These are phyloP conservation scores for Entomobrya multifasciata DNA, from an alignment of 2,888 invertebrate genomes.

Conservation along the genomic window DNA sequence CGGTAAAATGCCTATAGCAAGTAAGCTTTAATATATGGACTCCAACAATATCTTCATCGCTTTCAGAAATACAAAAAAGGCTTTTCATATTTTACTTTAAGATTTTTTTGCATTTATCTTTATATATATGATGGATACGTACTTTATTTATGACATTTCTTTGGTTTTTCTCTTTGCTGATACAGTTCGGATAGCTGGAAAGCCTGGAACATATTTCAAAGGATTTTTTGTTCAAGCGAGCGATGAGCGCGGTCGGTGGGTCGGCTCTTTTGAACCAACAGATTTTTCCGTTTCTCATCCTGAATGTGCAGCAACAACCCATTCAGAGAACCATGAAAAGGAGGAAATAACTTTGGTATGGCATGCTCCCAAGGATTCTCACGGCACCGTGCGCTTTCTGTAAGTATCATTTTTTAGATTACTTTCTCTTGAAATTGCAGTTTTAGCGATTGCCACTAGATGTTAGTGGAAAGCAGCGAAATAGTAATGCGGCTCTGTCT, in stretches of 20 bases:
- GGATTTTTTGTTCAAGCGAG: slow-evolving; percentile 79
- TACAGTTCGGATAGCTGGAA: slow-evolving; percentile 77
- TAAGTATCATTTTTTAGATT: slow-evolving; percentile 70
- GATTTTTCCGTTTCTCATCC: slow-evolving; percentile 79
- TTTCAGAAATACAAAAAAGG: too few relatives aligned
- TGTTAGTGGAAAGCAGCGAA: not conserved
- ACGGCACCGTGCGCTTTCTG: slow-evolving; percentile 79
- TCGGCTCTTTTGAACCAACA: slow-evolving; percentile 78
- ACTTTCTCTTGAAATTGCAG: not conserved
- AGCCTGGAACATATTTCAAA: slow-evolving; percentile 78
- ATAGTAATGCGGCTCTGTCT: too few relatives aligned
- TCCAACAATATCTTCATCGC: too few relatives aligned
- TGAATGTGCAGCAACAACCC: slow-evolving; percentile 76
- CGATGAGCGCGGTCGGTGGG: slow-evolving; percentile 78
- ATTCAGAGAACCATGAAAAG: slow-evolving; percentile 78
- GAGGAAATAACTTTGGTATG: slow-evolving; percentile 78
- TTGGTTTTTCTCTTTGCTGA: slow-evolving; percentile 21
- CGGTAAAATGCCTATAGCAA: too few relatives aligned
- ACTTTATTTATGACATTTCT: too few relatives aligned
- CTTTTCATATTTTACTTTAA: too few relatives aligned
- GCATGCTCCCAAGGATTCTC: slow-evolving; percentile 75
- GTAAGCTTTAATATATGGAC: too few relatives aligned
- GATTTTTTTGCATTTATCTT: too few relatives aligned
- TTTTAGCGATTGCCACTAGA: slow-evolving; percentile 1
- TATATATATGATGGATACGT: too few relatives aligned